phyloP scores from a whole-genome alignment of 2,113 vertebrate genomes.

The Montifringilla adamsi region DNA sequence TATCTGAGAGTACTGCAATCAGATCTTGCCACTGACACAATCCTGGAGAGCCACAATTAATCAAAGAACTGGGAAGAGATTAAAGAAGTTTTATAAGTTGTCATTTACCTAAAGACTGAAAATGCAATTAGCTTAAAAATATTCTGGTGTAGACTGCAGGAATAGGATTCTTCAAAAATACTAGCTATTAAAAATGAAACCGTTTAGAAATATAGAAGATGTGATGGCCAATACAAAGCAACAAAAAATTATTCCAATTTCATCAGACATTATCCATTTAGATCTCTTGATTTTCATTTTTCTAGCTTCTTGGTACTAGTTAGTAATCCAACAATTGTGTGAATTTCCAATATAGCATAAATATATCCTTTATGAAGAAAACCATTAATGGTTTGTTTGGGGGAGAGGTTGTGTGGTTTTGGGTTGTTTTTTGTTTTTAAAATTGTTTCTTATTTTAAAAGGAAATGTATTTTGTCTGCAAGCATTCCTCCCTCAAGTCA shows the following conservation, averaged over 20 bases:
- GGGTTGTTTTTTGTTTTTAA: background rate
- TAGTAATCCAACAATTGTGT: background rate
- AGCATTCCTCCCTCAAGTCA: background rate
- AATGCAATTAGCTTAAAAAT: background rate
- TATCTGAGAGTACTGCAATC: background rate
- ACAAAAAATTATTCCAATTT: background rate
- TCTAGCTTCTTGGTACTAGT: background rate
- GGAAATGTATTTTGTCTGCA: background rate
- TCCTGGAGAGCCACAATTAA: background rate
- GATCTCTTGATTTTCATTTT: background rate
- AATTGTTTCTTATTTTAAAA: background rate
- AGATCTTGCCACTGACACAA: background rate
- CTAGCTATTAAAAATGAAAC: background rate
- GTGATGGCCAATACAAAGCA: background rate
- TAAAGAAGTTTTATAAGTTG: background rate
- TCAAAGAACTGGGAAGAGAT: background rate
- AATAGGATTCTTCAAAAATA: background rate
- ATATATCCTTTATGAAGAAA: background rate
- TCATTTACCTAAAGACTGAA: background rate
- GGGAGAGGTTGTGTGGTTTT: accelerated
- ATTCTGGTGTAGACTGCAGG: background rate
- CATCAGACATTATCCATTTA: background rate
- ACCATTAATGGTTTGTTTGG: background rate
- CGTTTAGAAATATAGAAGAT: background rate
- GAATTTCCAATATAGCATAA: background rate